A percentile compares a stretch with the other conserved stretches of the same genome.
These are phyloP conservation scores for Tholera decimalis DNA, from an alignment of 2,888 invertebrate genomes.

Conservation along the genomic window DNA sequence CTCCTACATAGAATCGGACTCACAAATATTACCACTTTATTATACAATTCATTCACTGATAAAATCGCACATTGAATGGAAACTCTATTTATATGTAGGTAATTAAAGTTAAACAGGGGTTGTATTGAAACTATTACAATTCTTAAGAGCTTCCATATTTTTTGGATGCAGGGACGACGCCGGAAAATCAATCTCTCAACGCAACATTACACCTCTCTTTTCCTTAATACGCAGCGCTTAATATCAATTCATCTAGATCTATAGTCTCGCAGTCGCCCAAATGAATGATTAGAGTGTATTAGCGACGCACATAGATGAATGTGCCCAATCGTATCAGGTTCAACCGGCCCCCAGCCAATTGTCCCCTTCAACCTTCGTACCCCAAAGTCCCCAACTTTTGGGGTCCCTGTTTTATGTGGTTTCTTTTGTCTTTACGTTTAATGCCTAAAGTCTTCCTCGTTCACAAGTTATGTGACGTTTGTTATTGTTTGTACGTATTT, in stretches of 20 bases:
- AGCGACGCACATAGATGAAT: slow-evolving; percentile 60
- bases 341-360: slow-evolving; percentile 62
- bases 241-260: slow-evolving; percentile 66
- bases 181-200: slow-evolving; percentile 4
- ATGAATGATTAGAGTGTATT: slow-evolving; percentile 65
- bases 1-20: no score
- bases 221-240: slow-evolving; percentile 51
- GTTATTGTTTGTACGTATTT: slow-evolving; percentile 63
- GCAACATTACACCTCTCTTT: slow-evolving; percentile 1
- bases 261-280: slow-evolving; percentile 37
- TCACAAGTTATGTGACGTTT: slow-evolving; percentile 56
- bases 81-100: no score
- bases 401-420: slow-evolving; percentile 58
- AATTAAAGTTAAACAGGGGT: no score
- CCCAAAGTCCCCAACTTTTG: slow-evolving; percentile 47
- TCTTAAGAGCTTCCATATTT: no score
- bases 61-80: no score
- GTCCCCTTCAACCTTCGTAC: slow-evolving; percentile 62
- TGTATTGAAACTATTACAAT: no score
- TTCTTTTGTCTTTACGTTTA: slow-evolving; percentile 63
- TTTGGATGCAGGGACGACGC: no score
- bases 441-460: slow-evolving; percentile 48
- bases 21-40: no score
- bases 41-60: no score
- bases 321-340: slow-evolving; percentile 60